These are phyloP conservation scores for Trichonephila clavipes DNA, from an alignment of 1,140 invertebrate species.

Conservation along the genomic window DNA sequence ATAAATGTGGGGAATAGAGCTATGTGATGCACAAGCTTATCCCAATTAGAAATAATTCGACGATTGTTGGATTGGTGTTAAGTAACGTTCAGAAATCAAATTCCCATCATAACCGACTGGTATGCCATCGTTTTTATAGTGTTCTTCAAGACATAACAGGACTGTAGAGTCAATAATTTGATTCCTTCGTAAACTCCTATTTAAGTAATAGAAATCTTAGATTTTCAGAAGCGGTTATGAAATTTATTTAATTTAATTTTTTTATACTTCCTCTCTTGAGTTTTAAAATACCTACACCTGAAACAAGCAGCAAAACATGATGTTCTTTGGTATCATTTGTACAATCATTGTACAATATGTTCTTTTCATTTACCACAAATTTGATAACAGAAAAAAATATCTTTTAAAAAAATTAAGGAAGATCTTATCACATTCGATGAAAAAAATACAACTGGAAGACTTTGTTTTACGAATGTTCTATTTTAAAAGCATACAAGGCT, in stretches of 20 bases:
- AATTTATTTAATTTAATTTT: background rate
- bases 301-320: background rate
- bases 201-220: background rate
- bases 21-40: background rate
- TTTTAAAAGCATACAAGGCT: too few relatives aligned
- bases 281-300: background rate
- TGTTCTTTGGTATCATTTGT: background rate
- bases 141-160: background rate
- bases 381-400: background rate
- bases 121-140: background rate
- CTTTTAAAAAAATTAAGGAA: too few relatives aligned
- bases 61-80: background rate
- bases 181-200: background rate
- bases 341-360: background rate
- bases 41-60: slow-evolving; percentile 18
- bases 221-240: background rate
- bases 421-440: too few relatives aligned
- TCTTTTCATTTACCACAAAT: background rate
- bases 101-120: background rate
- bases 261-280: background rate
- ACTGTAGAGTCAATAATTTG: background rate
- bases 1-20: background rate
- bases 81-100: slow-evolving; percentile 6
- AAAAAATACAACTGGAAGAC: too few relatives aligned
- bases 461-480: too few relatives aligned